Base-by-base conservation (phyloP, 2,113 vertebrate species). In the Daphoenositta chrysoptera region DNA sequence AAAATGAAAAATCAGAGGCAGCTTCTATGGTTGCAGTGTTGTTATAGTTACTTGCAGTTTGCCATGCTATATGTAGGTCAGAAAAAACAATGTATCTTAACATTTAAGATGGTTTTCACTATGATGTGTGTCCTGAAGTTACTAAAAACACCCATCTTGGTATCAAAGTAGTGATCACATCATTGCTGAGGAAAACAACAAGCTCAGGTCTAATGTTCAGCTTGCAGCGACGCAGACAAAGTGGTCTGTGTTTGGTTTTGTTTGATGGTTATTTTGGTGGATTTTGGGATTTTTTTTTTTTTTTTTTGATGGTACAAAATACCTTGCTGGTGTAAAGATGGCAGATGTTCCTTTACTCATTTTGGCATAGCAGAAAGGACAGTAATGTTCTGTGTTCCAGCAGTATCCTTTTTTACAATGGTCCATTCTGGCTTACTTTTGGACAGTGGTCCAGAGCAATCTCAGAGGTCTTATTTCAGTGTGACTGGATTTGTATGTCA, bases 221-320 rank as follows among this genome's bases (percentile, higher is more conserved):
- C n/a, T 21, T 0, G 1, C 16, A 78, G 50, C 9, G 56, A 27
- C 0, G 0, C 30, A 84, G 33, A 50, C 5, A 40, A 54, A 77
- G 30, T 11, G 31, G 26, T 6, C 8, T 39, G 20, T 39, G 10
- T 47, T 81, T 30, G 4, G 2, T 47, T 69, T 71, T 50, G 27
- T 68, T 73, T 45, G 10, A 13, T 53, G 15, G 13, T 21, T 24
- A 13, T 57, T 66, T 31, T 0, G 0, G 16, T 42, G 9, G 5
- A 13, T 2, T 50, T 65, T 13, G 15, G 16, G 3, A 0, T 0
- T 19, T n/a, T 16, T n/a, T 24, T 63, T 81, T 48, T 30, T 3
- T n/a, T n/a, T n/a, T n/a, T n/a, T n/a, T n/a, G 28, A 77, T 22
- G 1, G 2, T 22, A 69, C 2, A 28, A 72, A 73, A 47, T 56